Conservation (phyloP, 2,113 vertebrate genomes). For the Toxostoma redivivum region DNA sequence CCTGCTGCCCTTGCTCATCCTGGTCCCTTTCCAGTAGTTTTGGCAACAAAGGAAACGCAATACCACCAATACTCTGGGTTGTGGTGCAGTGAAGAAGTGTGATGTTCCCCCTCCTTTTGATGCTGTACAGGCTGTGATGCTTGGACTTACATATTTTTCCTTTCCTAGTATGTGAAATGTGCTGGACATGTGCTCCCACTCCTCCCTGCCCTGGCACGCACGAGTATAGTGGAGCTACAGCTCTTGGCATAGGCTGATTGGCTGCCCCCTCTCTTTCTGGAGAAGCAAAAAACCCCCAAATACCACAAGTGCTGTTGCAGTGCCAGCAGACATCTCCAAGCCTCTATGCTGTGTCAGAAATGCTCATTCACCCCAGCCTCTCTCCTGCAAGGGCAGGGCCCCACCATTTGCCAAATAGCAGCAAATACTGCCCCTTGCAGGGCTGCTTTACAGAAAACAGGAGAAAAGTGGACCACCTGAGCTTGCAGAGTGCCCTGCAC, state of each 20-base stretch:
- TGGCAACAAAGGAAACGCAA: neutral
- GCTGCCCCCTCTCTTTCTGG: neutral
- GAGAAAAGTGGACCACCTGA: neutral
- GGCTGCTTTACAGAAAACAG: neutral
- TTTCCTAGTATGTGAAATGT: neutral
- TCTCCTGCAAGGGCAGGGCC: neutral
- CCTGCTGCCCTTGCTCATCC: neutral
- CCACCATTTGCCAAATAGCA: neutral
- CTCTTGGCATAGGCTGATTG: neutral
- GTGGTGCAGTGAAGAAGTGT: neutral
- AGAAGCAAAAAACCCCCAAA: neutral
- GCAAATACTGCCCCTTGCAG: neutral
- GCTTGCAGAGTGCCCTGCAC: neutral
- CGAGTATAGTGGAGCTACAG: accelerated
- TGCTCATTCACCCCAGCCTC: neutral
- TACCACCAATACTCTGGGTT: neutral
- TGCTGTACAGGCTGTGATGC: neutral
- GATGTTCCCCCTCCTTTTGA: neutral
- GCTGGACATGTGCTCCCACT: neutral
- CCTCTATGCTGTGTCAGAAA: neutral
- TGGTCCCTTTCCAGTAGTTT: neutral
- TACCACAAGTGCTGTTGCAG: neutral
- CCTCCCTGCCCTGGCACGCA: accelerated
- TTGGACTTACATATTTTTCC: neutral
- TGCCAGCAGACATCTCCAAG: neutral